Base-by-base conservation (phyloP, 2,797 vertebrate species). In the Telmatherina bonti region DNA sequence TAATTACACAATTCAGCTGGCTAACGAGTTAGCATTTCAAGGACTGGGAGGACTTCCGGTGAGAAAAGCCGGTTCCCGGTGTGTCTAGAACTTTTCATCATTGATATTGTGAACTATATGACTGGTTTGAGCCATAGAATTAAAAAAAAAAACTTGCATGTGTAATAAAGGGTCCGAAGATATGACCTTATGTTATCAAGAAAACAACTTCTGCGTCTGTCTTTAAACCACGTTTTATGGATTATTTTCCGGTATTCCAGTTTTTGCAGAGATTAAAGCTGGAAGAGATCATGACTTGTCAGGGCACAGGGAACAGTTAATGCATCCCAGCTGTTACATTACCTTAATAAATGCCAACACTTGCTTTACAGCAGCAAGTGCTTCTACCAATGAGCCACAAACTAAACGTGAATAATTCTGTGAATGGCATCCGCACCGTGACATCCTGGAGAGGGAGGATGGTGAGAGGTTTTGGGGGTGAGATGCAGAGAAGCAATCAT, bases 41-140 rank as follows among this genome's bases (percentile, higher is more conserved):
- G 82, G 84, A 85, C 85, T 86, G 84, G 31, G 1, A 69, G 69
- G 78, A 89, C 87, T 89, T 89, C 86, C 83, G 86, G 71, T 27
- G n/a, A 31, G 20, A 30, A 35, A 11, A 62, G 29, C 33, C 0
- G 30, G 30, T 35, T 3, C 4, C 1, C 10, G 30, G 13, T 8
- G 7, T 12, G 1, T 16, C 6, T 3, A 24, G 4, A 52, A 27
- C 26, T 1, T 52, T 27, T 27, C 2, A 27, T 26, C 24, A 20
- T 54, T 52, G 31, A 43, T 43, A 3, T 43, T 2, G 51, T 52
- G 13, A 27, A 26, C 51, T 51, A 22, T 8, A 15, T 7, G 13
- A 52, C 3, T 10, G 7, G 15, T 26, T 38, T 24, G 8, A 7
- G 24, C 3, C n/a, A 15, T 35, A 15, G 9, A 15, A 1, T 36